Percentiles rank a stretch among this genome's conserved stretches.
These are phyloP conservation scores for Neotoxoptera formosana DNA, from an alignment of 1,140 invertebrate species.

Conservation along the genomic window DNA sequence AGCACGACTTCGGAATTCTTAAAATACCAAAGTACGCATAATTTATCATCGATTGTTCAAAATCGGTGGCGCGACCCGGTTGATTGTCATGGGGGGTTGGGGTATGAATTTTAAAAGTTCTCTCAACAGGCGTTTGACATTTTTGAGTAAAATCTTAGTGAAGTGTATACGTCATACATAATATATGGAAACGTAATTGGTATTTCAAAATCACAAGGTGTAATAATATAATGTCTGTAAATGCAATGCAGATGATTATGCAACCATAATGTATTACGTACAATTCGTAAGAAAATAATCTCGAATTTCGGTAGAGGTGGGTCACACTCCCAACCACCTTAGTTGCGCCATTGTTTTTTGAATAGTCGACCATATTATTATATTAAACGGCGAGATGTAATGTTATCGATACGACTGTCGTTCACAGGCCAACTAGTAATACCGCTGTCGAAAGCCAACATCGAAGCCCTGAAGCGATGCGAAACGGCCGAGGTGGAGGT, in stretches of 20 bases:
- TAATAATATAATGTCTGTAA: neutral
- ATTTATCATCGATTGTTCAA: neutral
- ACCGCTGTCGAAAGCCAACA: slow-evolving; percentile 57
- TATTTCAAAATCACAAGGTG: no score
- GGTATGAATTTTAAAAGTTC: neutral
- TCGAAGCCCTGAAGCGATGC: slow-evolving; percentile 45
- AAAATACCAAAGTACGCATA: slow-evolving; percentile 44
- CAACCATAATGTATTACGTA: no score
- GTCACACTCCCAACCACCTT: neutral
- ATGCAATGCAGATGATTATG: neutral
- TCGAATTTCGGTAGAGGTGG: neutral
- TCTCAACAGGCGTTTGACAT: neutral
- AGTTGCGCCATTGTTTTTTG: neutral
- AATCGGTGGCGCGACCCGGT: neutral
- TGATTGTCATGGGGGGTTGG: neutral
- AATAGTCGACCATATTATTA: no score
- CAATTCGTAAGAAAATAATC: neutral
- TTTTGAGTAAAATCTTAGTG: neutral
- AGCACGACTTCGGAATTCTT: slow-evolving; percentile 26
- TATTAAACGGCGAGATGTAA: neutral
- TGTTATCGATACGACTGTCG: neutral
- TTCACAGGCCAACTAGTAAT: slow-evolving; percentile 55
- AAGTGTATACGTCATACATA: neutral
- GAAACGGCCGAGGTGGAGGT: slow-evolving; percentile 53
- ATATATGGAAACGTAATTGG: no score